Evolutionary conservation across 2,113 vertebrate genomes (phyloP), one percentile per base, ranked within the genome.

Genomic region (Caloenas nicobarica): DNA sequence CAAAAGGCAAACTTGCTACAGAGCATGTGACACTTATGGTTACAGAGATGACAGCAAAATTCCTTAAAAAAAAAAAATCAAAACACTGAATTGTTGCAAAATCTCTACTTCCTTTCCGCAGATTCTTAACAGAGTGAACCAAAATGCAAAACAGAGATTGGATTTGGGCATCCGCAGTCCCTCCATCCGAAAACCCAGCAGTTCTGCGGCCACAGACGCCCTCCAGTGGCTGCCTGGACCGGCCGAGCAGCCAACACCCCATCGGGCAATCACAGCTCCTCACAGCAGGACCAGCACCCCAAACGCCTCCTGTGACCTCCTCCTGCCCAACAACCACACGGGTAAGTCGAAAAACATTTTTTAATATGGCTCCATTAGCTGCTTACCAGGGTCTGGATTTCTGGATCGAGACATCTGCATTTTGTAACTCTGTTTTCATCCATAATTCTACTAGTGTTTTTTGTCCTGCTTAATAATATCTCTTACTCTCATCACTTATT

Each of bases 111-210:
- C 44, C 50, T 34, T 51, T 15, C 17, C 57, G 16, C 11, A 28
- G 26, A 42, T 17, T 76, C 54, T 24, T 10, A 34, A 12, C 2
- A 26, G 25, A 78, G 26, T 4, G 44, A 58, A n/a, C 18, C 57
- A 36, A 51, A 82, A 54, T 3, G 56, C 50, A 48, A 50, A 69
- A 0, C 46, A 18, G 46, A 61, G 46, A 9, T 33, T 8, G 6
- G 21, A 40, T 70, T 3, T 71, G 61, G 69, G 46, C 22, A 14
- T 1, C 7, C 8, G 3, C 16, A n/a, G 3, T 57, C 28, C 48
- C n/a, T 6, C 5, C 0, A 9, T 1, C 9, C 10, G 3, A 33
- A 82, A 21, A n/a, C 16, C 0, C 19, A 44, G 38, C 9, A 23
- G 5, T 83, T 1, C 71, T 3, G 56, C 3, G 4, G 56, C 79